Conservation (phyloP, 2,888 invertebrate species). For the Pseudoips prasinana region DNA sequence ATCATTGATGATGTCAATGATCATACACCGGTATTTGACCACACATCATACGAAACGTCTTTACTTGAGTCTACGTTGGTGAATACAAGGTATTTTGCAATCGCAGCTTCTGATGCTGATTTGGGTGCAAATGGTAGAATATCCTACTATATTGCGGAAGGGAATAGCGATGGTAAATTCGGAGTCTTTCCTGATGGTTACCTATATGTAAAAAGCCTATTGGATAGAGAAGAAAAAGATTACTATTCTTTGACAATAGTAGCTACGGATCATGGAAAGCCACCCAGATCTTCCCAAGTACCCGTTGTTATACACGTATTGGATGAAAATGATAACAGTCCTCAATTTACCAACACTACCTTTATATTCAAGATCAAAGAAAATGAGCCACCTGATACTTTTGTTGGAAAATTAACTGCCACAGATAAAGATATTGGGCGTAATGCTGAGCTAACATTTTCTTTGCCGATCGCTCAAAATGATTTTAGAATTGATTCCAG, state of each 20-base stretch:
- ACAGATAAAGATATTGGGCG: slow-evolving; percentile 94
- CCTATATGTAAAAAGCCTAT: slow-evolving; percentile 91
- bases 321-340: slow-evolving; percentile 98
- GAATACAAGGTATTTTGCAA: slow-evolving; percentile 94
- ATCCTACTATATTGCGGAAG: slow-evolving; percentile 91
- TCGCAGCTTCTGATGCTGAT: slow-evolving; percentile 95
- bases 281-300: slow-evolving; percentile 90
- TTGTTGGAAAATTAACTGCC: slow-evolving; percentile 95
- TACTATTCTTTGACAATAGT: slow-evolving; percentile 94
- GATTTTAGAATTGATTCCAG: slow-evolving; percentile 94
- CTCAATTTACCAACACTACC: slow-evolving; percentile 94
- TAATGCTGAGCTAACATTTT: slow-evolving; percentile 94
- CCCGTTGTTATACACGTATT: slow-evolving; percentile 96
- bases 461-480: slow-evolving; percentile 86
- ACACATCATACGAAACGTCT: slow-evolving; percentile 96
- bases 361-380: slow-evolving; percentile 95
- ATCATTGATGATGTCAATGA: slow-evolving; percentile 95
- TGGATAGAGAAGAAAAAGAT: slow-evolving; percentile 95
- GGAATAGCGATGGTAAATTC: slow-evolving; percentile 92
- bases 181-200: slow-evolving; percentile 98
- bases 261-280: slow-evolving; percentile 91
- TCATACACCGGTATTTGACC: slow-evolving; percentile 96
- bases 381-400: slow-evolving; percentile 93
- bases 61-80: slow-evolving; percentile 94
- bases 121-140: slow-evolving; percentile 90